Evolutionary conservation across 2,113 vertebrate species (phyloP).

Genomic region (Pangasianodon hypophthalmus): DNA sequence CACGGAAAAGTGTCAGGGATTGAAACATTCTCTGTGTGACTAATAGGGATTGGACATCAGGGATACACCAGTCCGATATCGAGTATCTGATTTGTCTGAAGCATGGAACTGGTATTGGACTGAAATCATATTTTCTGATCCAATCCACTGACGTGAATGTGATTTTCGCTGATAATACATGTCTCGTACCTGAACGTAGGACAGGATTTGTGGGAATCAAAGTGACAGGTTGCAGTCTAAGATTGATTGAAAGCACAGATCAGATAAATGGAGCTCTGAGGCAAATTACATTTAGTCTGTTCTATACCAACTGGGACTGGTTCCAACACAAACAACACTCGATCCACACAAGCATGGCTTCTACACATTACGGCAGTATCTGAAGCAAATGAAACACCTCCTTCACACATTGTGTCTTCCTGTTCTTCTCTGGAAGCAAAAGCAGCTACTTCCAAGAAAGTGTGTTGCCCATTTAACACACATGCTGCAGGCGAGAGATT

Average conservation of each 20-base stretch:
- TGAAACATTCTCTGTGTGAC: background rate
- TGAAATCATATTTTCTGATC: slow-evolving; percentile 4
- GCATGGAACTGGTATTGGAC: background rate
- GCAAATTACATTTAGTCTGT: slow-evolving; percentile 1
- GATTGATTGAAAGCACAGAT: slow-evolving; percentile 1
- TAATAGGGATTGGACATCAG: background rate
- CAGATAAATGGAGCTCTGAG: background rate
- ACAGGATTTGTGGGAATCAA: background rate
- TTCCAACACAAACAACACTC: slow-evolving; percentile 2
- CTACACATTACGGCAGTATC: background rate
- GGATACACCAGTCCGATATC: background rate
- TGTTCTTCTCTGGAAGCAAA: background rate
- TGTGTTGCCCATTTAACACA: background rate
- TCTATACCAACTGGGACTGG: background rate
- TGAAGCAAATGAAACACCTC: slow-evolving; percentile 15
- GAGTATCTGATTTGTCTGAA: background rate
- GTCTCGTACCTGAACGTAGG: background rate
- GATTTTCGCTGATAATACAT: background rate
- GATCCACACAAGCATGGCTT: background rate
- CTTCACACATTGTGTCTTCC: slow-evolving; percentile 11
- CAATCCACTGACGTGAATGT: background rate
- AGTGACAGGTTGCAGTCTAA: background rate
- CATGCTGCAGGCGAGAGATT: background rate
- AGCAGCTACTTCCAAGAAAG: background rate
- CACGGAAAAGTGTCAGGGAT: background rate